These are phyloP conservation scores for Urocitellus parryii DNA, from an alignment of 2,113 vertebrate species.

Conservation along the genomic window DNA sequence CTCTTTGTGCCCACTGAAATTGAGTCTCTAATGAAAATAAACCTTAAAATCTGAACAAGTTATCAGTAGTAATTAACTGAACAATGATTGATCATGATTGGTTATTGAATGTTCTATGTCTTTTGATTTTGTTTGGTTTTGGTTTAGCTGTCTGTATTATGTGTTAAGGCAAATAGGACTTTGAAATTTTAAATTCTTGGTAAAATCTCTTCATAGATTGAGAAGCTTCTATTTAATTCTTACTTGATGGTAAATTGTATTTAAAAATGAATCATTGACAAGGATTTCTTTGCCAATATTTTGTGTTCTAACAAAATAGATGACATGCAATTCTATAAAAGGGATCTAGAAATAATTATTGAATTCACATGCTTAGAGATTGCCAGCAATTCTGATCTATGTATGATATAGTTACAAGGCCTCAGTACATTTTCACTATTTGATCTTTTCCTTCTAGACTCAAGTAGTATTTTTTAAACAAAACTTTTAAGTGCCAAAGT, in stretches of 20 bases:
- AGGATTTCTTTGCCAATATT: neutral
- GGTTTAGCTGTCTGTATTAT: neutral
- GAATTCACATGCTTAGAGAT: neutral
- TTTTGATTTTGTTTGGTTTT: neutral
- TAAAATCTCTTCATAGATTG: neutral
- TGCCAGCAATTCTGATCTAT: neutral
- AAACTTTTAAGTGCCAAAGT: neutral
- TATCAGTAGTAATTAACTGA: neutral
- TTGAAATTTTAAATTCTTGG: neutral
- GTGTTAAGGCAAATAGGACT: neutral
- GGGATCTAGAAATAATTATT: constrained; percentile 20
- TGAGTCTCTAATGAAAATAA: neutral
- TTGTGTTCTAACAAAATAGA: neutral
- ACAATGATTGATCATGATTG: constrained; percentile 13
- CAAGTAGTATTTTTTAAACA: constrained; percentile 41
- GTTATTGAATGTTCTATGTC: neutral
- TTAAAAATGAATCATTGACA: neutral
- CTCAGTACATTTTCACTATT: neutral
- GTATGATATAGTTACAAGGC: neutral
- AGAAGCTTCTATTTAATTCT: neutral
- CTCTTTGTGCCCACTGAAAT: neutral
- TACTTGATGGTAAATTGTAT: neutral
- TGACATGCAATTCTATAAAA: neutral
- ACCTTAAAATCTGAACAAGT: neutral
- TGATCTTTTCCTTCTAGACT: neutral